Conservation (phyloP, 2,888 invertebrate genomes). For the Anagyrus pseudococci region DNA sequence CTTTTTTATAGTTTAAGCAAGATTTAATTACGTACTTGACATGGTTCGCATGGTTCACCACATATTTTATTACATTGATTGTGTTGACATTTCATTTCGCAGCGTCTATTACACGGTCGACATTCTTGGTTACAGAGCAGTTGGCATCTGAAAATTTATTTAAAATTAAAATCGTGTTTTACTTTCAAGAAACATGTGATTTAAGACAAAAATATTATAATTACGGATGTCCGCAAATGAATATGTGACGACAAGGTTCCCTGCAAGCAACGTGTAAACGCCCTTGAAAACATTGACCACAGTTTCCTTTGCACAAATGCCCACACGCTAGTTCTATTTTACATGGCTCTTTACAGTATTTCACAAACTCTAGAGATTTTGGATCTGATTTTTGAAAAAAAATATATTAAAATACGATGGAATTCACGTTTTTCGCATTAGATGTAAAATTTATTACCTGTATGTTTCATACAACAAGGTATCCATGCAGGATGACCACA, state of each 20-base stretch:
- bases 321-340: neutral
- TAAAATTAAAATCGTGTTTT: neutral
- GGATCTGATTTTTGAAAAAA: slow-evolving; percentile 1
- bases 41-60: neutral
- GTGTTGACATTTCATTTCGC: slow-evolving; percentile 5
- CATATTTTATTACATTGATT: slow-evolving; percentile 5
- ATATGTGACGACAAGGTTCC: neutral
- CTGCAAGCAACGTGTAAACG: slow-evolving; percentile 14
- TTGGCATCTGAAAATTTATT: neutral
- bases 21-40: neutral
- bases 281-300: slow-evolving; percentile 16
- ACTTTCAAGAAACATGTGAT: neutral
- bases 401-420: neutral
- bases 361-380: neutral
- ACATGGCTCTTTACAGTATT: slow-evolving; percentile 17
- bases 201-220: neutral
- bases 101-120: slow-evolving; percentile 2
- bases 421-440: neutral
- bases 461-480: slow-evolving; percentile 8
- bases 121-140: neutral
- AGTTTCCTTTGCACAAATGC: slow-evolving; percentile 14
- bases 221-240: slow-evolving; percentile 25
- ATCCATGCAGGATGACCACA: slow-evolving; percentile 16
- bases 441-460: neutral
- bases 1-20: neutral